Evolutionary conservation across 2,888 invertebrate species (phyloP).

Genomic region (Pedicia rivosa): DNA sequence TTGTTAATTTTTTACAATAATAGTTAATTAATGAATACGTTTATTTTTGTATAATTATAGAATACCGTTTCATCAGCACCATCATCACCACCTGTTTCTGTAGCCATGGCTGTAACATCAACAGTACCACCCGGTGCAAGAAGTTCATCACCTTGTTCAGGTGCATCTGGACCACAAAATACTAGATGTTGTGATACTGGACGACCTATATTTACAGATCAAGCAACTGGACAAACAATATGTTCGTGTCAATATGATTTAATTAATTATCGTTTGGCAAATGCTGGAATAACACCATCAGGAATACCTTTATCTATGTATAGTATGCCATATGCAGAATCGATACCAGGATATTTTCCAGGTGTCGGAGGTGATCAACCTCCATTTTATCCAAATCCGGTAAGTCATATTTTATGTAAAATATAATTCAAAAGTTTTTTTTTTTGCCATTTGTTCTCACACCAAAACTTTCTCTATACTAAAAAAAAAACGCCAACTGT

Average conservation of each 20-base stretch:
- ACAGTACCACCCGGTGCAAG: conserved; percentile 35
- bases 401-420: conserved; percentile 44
- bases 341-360: conserved; percentile 77
- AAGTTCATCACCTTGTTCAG: conserved; percentile 35
- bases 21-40: conserved; percentile 9
- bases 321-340: conserved; percentile 60
- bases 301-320: conserved; percentile 69
- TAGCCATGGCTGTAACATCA: conserved; percentile 37
- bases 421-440: no score
- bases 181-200: conserved; percentile 82
- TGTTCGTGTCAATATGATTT: conserved; percentile 86
- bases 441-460: no score
- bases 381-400: conserved; percentile 70
- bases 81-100: conserved; percentile 46
- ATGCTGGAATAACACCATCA: conserved; percentile 30
- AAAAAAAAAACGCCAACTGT: background rate
- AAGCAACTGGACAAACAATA: conserved; percentile 72
- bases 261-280: conserved; percentile 53
- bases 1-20: no score
- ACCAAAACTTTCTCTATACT: background rate
- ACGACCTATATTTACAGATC: conserved; percentile 78
- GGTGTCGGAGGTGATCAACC: conserved; percentile 73
- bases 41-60: conserved; percentile 15
- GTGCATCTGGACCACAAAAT: conserved; percentile 34
- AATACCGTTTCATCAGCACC: conserved; percentile 51